phyloP scores from a whole-genome alignment of 2,888 invertebrate genomes.

The Drosophila multiciliata region DNA sequence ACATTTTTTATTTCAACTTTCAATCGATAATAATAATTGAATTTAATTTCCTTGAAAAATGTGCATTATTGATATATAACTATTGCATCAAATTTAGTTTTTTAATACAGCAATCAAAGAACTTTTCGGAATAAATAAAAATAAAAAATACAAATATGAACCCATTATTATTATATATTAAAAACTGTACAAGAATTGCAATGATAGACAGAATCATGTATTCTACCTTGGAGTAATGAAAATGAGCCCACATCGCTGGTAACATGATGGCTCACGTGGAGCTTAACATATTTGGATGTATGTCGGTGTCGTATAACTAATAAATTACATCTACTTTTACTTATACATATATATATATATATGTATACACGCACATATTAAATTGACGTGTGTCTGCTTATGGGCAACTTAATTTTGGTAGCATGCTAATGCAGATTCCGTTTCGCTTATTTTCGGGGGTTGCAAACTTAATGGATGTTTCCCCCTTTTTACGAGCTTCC shows the following conservation, averaged over 20 bases:
- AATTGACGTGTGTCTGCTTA: constrained; percentile 55
- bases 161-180: neutral
- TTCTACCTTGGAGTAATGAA: neutral
- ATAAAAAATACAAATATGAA: neutral
- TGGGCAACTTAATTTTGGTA: constrained; percentile 66
- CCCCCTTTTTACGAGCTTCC: constrained; percentile 69
- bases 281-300: constrained; percentile 1
- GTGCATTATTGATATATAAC: neutral
- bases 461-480: constrained; percentile 65
- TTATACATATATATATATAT: neutral
- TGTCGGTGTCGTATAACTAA: constrained; percentile 22
- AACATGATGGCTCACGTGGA: constrained; percentile 4
- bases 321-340: constrained; percentile 21
- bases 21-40: neutral
- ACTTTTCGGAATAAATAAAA: neutral
- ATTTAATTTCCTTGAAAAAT: neutral
- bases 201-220: neutral
- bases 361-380: constrained; percentile 19
- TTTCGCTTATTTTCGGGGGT: constrained; percentile 60
- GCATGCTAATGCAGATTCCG: constrained; percentile 74
- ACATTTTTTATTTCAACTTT: neutral
- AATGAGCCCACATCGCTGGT: constrained; percentile 3
- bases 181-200: neutral
- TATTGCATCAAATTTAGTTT: neutral
- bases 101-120: neutral